Percentiles rank a stretch among this genome's conserved stretches.
These are phyloP conservation scores for Hippocampus zosterae DNA, from an alignment of 2,113 vertebrate species.

Conservation along the genomic window DNA sequence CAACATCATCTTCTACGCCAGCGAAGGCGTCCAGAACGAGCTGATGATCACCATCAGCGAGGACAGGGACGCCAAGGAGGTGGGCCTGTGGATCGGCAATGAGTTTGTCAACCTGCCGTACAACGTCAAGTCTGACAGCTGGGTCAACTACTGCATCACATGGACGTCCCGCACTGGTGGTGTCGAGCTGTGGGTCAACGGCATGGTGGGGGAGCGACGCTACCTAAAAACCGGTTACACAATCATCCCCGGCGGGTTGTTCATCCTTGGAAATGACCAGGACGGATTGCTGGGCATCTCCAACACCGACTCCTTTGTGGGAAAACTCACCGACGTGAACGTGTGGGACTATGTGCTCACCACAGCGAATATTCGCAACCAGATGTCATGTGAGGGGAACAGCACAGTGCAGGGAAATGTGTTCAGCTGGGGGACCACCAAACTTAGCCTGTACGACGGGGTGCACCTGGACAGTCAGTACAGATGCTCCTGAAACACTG, in stretches of 20 bases:
- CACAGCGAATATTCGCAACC: slow-evolving; percentile 59
- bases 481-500: slow-evolving; percentile 66
- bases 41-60: slow-evolving; percentile 65
- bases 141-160: slow-evolving; percentile 76
- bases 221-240: slow-evolving; percentile 63
- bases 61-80: slow-evolving; percentile 34
- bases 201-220: slow-evolving; percentile 58
- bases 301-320: slow-evolving; percentile 66
- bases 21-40: slow-evolving; percentile 66
- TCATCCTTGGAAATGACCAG: slow-evolving; percentile 77
- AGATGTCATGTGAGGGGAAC: slow-evolving; percentile 64
- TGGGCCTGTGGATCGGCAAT: slow-evolving; percentile 75
- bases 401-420: slow-evolving; percentile 63
- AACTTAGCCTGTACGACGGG: slow-evolving; percentile 72
- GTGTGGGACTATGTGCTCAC: slow-evolving; percentile 76
- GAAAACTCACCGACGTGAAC: slow-evolving; percentile 71
- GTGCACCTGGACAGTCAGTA: slow-evolving; percentile 73
- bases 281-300: slow-evolving; percentile 72
- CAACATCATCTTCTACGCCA: slow-evolving; percentile 77
- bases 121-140: slow-evolving; percentile 47
- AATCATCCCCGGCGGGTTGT: slow-evolving; percentile 53
- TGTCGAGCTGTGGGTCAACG: slow-evolving; percentile 70
- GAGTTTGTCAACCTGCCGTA: slow-evolving; percentile 72
- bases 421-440: slow-evolving; percentile 75
- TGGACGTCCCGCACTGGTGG: slow-evolving; percentile 73